These are phyloP conservation scores for Tor tambroides DNA, from an alignment of 2,113 vertebrate genomes.

Conservation along the genomic window DNA sequence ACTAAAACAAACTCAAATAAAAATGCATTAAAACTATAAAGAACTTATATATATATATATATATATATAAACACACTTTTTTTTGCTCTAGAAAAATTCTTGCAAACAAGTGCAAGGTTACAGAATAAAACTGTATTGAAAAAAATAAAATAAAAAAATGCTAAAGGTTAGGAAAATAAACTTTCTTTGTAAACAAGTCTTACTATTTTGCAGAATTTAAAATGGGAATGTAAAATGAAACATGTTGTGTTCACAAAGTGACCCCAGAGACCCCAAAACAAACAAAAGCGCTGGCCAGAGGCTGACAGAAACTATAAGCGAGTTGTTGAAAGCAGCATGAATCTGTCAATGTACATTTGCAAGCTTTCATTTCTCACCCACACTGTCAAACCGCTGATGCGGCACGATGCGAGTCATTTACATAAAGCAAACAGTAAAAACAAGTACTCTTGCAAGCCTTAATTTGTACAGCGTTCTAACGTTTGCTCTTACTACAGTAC, in stretches of 20 bases:
- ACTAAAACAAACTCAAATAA: no score
- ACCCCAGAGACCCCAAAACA: background rate
- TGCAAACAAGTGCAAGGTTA: no score
- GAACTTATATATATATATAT: no score
- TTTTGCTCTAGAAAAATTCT: no score
- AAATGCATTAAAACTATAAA: no score
- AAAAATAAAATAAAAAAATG: background rate
- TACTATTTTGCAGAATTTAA: background rate
- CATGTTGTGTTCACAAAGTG: background rate
- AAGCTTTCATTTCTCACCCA: slow-evolving; percentile 22
- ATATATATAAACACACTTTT: no score
- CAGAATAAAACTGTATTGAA: background rate
- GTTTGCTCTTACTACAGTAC: slow-evolving; percentile 1
- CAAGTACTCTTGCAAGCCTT: background rate
- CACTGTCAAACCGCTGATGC: background rate
- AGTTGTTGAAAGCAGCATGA: background rate
- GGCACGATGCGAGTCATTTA: background rate
- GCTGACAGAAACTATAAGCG: background rate
- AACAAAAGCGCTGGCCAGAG: background rate
- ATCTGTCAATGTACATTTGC: slow-evolving; percentile 26
- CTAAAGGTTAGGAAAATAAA: background rate
- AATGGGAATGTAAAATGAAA: background rate
- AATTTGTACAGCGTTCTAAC: background rate
- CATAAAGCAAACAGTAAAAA: background rate
- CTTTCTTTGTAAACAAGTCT: background rate